Evolutionary conservation across 2,113 vertebrate species (phyloP).

Genomic region (Psittacara wagleri): DNA sequence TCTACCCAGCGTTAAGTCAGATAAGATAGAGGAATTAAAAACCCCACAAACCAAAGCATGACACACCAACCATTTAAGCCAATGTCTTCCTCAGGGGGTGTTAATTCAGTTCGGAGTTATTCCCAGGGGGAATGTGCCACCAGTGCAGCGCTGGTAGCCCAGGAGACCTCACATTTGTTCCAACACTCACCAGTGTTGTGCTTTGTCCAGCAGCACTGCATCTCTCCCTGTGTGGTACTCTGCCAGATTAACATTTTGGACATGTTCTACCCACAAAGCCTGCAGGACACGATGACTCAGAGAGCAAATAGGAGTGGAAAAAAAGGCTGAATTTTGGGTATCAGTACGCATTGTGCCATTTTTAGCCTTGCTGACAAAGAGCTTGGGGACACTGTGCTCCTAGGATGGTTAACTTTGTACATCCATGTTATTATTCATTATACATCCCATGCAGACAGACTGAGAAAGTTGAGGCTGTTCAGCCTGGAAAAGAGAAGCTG

Average conservation of each 20-base stretch:
- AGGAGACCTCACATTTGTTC: not conserved
- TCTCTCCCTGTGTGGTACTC: not conserved
- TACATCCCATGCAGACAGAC: not conserved
- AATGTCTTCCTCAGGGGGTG: not conserved
- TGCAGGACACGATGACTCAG: not conserved
- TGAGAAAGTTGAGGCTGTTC: not conserved
- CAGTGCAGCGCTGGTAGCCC: not conserved
- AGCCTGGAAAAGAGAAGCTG: not conserved
- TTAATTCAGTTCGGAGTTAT: not conserved
- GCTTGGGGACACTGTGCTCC: not conserved
- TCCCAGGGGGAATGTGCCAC: accelerated
- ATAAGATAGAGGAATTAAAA: not conserved
- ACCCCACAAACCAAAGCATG: not conserved
- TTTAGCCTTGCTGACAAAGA: not conserved
- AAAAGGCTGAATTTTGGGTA: not conserved
- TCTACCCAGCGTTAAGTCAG: not conserved
- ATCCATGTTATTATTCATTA: not conserved
- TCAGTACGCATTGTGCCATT: accelerated
- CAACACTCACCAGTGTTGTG: accelerated
- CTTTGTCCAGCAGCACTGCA: accelerated
- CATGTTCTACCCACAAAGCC: not conserved
- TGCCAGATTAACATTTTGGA: not conserved
- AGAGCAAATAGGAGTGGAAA: not conserved
- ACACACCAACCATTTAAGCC: not conserved
- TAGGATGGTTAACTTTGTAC: not conserved